Percentiles rank a stretch among this genome's conserved stretches.
These are phyloP conservation scores for Musca domestica DNA, from an alignment of 1,140 invertebrate genomes.

Conservation along the genomic window DNA sequence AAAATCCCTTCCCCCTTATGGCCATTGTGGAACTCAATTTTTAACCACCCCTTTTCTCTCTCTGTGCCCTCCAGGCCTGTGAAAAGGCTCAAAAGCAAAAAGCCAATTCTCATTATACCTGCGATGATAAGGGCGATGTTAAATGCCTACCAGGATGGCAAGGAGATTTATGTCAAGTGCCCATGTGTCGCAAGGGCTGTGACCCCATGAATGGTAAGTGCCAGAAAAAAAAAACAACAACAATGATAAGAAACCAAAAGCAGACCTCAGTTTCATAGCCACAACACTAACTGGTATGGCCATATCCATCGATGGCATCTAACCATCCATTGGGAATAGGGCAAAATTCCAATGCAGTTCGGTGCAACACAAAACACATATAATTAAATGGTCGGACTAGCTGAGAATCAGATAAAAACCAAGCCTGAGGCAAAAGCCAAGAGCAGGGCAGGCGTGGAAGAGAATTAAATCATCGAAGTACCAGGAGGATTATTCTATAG, in stretches of 20 bases:
- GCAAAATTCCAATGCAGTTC: too few species aligned
- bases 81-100: constrained; percentile 81
- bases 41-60: neutral
- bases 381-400: too few species aligned
- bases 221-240: neutral
- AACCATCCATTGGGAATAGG: too few species aligned
- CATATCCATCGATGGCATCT: neutral
- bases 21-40: neutral
- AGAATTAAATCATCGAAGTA: too few species aligned
- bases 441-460: too few species aligned
- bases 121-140: constrained; percentile 86
- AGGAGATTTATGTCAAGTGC: constrained; percentile 87
- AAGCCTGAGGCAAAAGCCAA: too few species aligned
- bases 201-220: constrained; percentile 72
- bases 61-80: constrained; percentile 62
- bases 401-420: too few species aligned
- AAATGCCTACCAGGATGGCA: constrained; percentile 88
- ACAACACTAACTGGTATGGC: neutral
- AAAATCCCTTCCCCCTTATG: neutral
- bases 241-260: too few species aligned
- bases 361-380: too few species aligned
- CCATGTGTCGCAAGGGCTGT: constrained; percentile 86
- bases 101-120: constrained; percentile 88
- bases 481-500: too few species aligned
- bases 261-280: too few species aligned